These are phyloP conservation scores for Phyllotreta cruciferae DNA, from an alignment of 2,888 invertebrate genomes.

Conservation along the genomic window DNA sequence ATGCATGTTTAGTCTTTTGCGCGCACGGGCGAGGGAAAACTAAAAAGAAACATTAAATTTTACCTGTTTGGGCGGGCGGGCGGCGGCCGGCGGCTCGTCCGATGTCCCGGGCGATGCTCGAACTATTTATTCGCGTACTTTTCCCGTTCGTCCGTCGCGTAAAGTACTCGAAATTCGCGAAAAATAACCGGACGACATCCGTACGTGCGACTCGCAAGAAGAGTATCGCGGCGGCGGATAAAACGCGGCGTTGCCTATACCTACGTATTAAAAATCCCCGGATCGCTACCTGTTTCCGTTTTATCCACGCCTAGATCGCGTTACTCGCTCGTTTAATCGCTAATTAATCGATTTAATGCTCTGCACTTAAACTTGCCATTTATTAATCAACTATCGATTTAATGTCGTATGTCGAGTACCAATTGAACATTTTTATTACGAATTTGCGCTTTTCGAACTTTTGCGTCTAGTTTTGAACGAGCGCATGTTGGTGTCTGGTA, in stretches of 20 bases:
- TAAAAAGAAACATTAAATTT: constrained; percentile 41
- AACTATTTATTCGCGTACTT: constrained; percentile 41
- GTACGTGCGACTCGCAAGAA: constrained; percentile 39
- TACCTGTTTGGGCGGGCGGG: constrained; percentile 40
- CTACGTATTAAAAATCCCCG: too few species aligned
- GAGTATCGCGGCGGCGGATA: constrained; percentile 37
- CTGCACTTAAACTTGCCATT: too few species aligned
- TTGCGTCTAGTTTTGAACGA: too few species aligned
- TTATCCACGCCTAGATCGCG: neutral
- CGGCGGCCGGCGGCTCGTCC: constrained; percentile 25
- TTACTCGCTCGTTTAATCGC: neutral
- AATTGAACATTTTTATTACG: too few species aligned
- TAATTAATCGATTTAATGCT: neutral
- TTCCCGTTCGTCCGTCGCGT: constrained; percentile 45
- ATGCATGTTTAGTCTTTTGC: constrained; percentile 20
- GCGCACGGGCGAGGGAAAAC: constrained; percentile 48
- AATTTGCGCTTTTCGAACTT: too few species aligned
- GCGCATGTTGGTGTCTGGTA: neutral
- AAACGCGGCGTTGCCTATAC: constrained; percentile 38
- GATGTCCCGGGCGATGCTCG: constrained; percentile 29
- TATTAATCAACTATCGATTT: too few species aligned
- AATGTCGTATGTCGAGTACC: too few species aligned
- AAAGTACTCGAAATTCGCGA: constrained; percentile 38
- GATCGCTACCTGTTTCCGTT: neutral
- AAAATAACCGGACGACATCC: constrained; percentile 43